Evolutionary conservation across 1,140 invertebrate species (phyloP), one percentile per base, ranked within the genome.

Genomic region (Brachionus calyciflorus): DNA sequence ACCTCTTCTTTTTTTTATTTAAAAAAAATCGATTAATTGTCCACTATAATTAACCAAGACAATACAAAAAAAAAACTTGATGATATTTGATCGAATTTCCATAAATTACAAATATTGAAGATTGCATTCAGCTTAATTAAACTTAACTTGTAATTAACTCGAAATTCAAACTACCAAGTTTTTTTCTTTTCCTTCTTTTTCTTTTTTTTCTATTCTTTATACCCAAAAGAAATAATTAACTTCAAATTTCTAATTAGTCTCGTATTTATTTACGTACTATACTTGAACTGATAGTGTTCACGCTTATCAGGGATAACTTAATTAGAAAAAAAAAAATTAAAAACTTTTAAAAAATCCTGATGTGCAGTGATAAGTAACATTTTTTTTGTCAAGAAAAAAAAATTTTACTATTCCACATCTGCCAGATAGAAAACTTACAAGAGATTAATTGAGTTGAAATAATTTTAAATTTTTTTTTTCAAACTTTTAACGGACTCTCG

Each of bases 351-450:
- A 5, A 33, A 60, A 60, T 60, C 55, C 55, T 33, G 28, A 60
- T 60, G 55, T 60, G 55, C 55, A 60, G 28, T 60, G 55, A 60
- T 60, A 60, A 60, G 55, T 60, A 60, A 60, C 55, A 60, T 60
- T 60, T 60, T 60, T 60, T n/a, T 60, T 33, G 3, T 33, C 30
- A 37, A n/a, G n/a, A n/a, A n/a, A n/a, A n/a, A n/a, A n/a, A 19
- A 33, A 60, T 7, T 40, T 33, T 60, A 37, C 9, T 37, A 5
- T 37, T 37, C 4, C 55, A 9, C 55, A 60, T 60, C 55, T 60
- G 55, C 55, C 55, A 60, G 19, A 1, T 19, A 28, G n/a, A n/a
- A n/a, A n/a, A n/a, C n/a, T n/a, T n/a, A 60, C 21, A 24, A 24
- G 12, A 37, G 37, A 37, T 60, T 60, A 60, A 60, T 60, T 37